Evolutionary conservation across 2,113 vertebrate species (phyloP).

Genomic region (Rhineura floridana): DNA sequence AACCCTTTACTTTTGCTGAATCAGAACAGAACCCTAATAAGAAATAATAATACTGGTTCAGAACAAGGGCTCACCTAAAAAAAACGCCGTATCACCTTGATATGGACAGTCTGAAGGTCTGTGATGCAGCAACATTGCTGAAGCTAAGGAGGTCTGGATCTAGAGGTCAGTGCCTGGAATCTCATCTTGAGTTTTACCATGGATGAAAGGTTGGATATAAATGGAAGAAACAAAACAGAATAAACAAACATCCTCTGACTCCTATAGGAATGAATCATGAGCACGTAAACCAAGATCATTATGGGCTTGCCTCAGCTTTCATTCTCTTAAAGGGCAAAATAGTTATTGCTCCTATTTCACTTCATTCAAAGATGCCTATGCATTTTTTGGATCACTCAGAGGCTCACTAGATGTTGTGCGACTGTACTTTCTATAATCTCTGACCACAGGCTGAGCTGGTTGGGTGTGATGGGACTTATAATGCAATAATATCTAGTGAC

Average conservation of each 20-base stretch:
- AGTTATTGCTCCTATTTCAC: neutral
- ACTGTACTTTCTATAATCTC: too few relatives aligned
- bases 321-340: neutral
- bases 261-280: neutral
- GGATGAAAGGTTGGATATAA: neutral
- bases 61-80: neutral
- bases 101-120: neutral
- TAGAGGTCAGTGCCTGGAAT: neutral
- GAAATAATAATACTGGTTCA: neutral
- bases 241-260: too few relatives aligned
- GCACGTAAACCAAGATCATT: neutral
- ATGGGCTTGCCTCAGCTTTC: neutral
- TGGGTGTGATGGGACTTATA: too few relatives aligned
- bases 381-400: neutral
- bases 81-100: neutral
- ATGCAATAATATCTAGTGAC: too few relatives aligned
- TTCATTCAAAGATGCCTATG: too few relatives aligned
- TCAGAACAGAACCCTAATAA: neutral
- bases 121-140: neutral
- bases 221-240: neutral
- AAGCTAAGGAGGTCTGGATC: neutral
- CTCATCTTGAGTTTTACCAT: neutral
- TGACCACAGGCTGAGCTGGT: too few relatives aligned
- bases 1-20: neutral
- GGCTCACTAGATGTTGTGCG: neutral